phyloP scores from a whole-genome alignment of 2,888 invertebrate species.

The Lacanobia wlatinum region DNA sequence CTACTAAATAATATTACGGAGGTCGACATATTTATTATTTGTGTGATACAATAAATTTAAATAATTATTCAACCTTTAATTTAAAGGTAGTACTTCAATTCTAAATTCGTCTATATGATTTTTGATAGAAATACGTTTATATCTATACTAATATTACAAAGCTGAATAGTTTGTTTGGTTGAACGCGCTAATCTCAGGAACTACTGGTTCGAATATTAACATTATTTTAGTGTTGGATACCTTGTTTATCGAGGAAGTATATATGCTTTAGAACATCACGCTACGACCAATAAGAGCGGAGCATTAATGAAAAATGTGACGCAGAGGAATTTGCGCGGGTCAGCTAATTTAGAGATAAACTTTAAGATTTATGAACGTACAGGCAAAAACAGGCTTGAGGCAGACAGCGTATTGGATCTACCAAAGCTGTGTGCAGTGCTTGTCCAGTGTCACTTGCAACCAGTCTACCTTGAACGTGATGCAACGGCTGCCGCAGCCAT shows the following conservation, averaged over 20 bases:
- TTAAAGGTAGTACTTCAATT: neutral
- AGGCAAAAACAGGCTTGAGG: neutral
- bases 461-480: constrained; percentile 43
- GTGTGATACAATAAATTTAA: neutral
- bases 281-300: no score
- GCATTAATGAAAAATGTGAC: no score
- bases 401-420: constrained; percentile 24
- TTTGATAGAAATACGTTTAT: neutral
- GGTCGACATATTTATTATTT: neutral
- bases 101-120: neutral
- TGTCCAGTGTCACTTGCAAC: constrained; percentile 35
- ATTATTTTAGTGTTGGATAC: no score
- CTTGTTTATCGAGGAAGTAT: no score
- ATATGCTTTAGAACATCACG: no score
- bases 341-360: neutral
- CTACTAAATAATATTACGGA: neutral
- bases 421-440: constrained; percentile 13
- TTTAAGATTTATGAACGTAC: neutral
- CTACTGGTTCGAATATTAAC: no score
- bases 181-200: no score
- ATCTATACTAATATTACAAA: no score
- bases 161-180: no score
- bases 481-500: constrained; percentile 23
- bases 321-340: no score
- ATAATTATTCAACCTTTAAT: neutral